Evolutionary conservation across 2,797 vertebrate species (phyloP), one percentile per base, ranked within the genome.

Genomic region (Pelodytes ibericus): DNA sequence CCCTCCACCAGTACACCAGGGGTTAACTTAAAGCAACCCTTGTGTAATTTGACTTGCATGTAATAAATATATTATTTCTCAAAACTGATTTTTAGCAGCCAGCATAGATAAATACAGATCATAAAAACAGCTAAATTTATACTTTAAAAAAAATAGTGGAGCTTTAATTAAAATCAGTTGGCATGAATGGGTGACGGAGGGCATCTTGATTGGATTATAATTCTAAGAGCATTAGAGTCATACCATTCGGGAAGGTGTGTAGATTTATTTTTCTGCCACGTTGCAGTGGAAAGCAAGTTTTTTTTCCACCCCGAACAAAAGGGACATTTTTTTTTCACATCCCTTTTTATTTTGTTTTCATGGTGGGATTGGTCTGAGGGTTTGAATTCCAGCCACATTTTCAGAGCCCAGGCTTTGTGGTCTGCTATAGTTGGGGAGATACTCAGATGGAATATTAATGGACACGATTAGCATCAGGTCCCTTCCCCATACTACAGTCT

Each of bases 211-310:
- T 13, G 20, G 27, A 71, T 71, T 20, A 3, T 51, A 6, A 20
- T 1, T 41, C 2, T 8, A 36, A 20, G 13, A 20, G 30, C 49
- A 22, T 36, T 24, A 44, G 18, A 36, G 61, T 41, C 58, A 57
- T 29, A 59, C 56, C 39, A 33, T 39, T 65, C 61, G 33, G 36
- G 30, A 39, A 60, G 24, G 36, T 47, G 36, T 5, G 60, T 49
- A n/a, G 64, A 41, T 39, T 58, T 67, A 6, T 71, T 56, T 10
- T 30, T 11, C 30, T 72, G 75, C 70, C 75, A 78, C 70, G 70
- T 78, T 61, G 69, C 68, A 11, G 41, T 67, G 69, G 63, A 60
- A 65, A 65, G 49, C 25, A 30, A 25, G 10, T 26, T 57, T 39
- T 22, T 44, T 16, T 13, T 16, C 15, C 41, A 3, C 18, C 10